phyloP scores from a whole-genome alignment of 53 echinoderm and acorn worm species.

The Patiria pectinifera region DNA sequence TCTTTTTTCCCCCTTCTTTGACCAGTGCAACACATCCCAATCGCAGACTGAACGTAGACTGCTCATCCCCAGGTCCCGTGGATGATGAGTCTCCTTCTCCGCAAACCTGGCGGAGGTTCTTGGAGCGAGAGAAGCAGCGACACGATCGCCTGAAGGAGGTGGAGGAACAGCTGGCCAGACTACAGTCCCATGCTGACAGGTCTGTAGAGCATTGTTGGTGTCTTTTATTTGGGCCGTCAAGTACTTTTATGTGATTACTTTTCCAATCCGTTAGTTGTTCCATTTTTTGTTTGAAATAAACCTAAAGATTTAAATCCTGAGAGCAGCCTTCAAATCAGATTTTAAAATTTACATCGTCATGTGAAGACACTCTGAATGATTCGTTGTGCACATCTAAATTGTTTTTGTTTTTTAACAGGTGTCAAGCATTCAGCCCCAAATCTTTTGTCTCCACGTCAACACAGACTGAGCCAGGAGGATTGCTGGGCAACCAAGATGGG shows the following conservation, averaged over 20 bases:
- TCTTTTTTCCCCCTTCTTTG: background rate
- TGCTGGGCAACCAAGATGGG: background rate
- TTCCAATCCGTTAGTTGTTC: too few relatives aligned
- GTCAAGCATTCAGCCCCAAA: background rate
- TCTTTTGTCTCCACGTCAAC: conserved; percentile 22
- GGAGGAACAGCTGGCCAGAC: conserved; percentile 24
- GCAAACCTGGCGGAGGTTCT: conserved; percentile 51
- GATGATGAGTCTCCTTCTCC: conserved; percentile 57
- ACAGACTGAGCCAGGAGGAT: conserved; percentile 17
- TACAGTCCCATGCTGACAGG: conserved; percentile 38
- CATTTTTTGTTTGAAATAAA: too few relatives aligned
- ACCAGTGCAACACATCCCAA: background rate
- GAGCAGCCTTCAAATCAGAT: background rate
- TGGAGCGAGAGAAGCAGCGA: conserved; percentile 31
- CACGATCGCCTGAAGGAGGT: conserved; percentile 41
- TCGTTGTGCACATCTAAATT: background rate
- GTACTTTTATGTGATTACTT: too few relatives aligned
- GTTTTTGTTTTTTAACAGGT: background rate
- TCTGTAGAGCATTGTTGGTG: background rate
- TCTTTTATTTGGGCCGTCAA: background rate
- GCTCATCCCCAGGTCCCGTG: conserved; percentile 9
- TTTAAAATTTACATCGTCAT: background rate
- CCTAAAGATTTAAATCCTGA: too few relatives aligned
- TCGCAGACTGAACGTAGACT: conserved; percentile 1
- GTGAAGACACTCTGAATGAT: background rate